Percentiles rank a stretch among this genome's conserved stretches.
Evolutionary conservation across 2,113 vertebrate genomes (phyloP).

Genomic region (Chelonoidis abingdonii): DNA sequence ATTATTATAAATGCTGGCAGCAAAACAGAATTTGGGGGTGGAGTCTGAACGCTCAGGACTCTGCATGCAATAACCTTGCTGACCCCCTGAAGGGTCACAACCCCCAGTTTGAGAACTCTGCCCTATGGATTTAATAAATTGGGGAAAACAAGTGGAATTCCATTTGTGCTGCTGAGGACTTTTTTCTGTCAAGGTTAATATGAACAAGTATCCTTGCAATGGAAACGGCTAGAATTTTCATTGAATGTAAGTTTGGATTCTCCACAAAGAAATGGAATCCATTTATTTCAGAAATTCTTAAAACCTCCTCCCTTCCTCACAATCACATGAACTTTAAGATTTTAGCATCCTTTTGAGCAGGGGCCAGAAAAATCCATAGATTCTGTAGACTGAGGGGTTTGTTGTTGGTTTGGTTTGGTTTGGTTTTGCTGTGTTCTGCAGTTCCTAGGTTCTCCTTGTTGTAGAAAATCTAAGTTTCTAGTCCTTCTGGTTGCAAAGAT

Average conservation of each 20-base stretch:
- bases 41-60: too few relatives aligned
- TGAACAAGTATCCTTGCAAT: neutral
- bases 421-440: neutral
- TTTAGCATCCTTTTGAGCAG: neutral
- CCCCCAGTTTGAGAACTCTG: too few relatives aligned
- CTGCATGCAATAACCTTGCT: too few relatives aligned
- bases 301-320: neutral
- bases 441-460: neutral
- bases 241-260: neutral
- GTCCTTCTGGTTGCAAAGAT: neutral
- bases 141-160: neutral
- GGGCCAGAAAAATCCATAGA: fast-evolving
- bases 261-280: neutral
- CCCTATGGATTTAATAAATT: neutral
- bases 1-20: too few relatives aligned
- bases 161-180: neutral
- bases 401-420: neutral
- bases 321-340: neutral
- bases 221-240: neutral
- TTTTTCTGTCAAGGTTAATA: neutral
- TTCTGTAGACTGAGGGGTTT: neutral
- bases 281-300: neutral
- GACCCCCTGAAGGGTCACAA: too few relatives aligned
- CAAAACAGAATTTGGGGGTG: too few relatives aligned
- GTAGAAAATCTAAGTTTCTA: neutral